These are phyloP conservation scores for Eilema caniola DNA, from an alignment of 2,888 invertebrate species.

Conservation along the genomic window DNA sequence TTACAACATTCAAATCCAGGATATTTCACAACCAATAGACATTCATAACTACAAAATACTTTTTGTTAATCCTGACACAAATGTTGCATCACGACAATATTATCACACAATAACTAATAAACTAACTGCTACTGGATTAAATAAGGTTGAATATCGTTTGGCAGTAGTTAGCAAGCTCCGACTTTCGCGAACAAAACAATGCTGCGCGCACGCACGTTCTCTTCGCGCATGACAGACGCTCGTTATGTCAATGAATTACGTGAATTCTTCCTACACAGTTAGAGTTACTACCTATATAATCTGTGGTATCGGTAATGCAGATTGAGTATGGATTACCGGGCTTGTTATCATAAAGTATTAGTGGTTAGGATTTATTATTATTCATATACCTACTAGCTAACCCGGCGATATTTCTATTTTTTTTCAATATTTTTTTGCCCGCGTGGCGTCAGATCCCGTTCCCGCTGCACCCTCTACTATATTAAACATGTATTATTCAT, in stretches of 20 bases:
- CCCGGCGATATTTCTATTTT: no score
- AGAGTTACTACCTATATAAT: conserved; percentile 13
- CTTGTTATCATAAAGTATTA: neutral
- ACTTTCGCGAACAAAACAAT: conserved; percentile 22
- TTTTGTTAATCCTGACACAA: conserved; percentile 45
- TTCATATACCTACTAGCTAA: no score
- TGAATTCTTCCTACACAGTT: conserved; percentile 37
- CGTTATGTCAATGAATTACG: conserved; percentile 57
- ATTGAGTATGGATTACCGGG: neutral
- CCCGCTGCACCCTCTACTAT: no score
- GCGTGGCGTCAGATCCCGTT: no score
- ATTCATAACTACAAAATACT: conserved; percentile 19
- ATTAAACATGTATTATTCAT: no score
- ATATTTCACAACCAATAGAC: neutral
- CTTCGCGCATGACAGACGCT: conserved; percentile 49
- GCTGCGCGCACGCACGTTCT: conserved; percentile 38
- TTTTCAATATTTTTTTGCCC: no score
- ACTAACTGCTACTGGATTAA: neutral
- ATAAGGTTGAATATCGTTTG: conserved; percentile 16
- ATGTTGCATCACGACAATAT: conserved; percentile 46
- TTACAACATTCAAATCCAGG: neutral
- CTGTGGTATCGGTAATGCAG: conserved; percentile 9
- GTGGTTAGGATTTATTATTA: neutral
- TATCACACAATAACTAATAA: conserved; percentile 37
- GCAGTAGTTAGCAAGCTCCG: neutral